Evolutionary conservation across 2,797 vertebrate genomes (phyloP).

Genomic region (Otolemur crassicaudatus): DNA sequence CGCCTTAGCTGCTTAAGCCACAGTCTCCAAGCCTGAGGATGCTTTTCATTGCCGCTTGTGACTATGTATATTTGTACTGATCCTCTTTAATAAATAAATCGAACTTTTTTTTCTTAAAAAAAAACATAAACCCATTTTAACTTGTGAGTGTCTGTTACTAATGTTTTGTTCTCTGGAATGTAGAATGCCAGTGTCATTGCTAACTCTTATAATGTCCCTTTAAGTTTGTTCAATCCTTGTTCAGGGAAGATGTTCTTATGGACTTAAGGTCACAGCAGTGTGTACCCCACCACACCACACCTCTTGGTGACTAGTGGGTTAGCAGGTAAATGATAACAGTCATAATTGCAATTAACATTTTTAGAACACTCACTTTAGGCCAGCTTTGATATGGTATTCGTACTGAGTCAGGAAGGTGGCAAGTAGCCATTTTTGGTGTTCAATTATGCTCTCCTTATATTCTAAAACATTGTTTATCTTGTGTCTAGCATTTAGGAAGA

Average conservation of each 20-base stretch:
- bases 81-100: background rate
- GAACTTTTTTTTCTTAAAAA: background rate
- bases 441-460: background rate
- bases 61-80: background rate
- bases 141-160: background rate
- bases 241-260: background rate
- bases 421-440: background rate
- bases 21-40: background rate
- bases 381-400: background rate
- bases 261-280: background rate
- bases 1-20: too few species aligned
- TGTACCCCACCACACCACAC: background rate
- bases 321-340: background rate
- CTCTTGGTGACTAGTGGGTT: background rate
- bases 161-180: background rate
- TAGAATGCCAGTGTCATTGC: background rate
- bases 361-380: background rate
- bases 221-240: background rate
- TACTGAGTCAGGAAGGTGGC: background rate
- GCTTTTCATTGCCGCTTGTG: background rate
- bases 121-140: background rate
- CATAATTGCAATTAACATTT: background rate
- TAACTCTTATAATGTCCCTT: background rate
- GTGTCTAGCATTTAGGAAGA: background rate
- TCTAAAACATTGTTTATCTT: slow-evolving; percentile 8